Evolutionary conservation across 1,140 invertebrate species (phyloP), one percentile per base, ranked within the genome.

Genomic region (Tribolium castaneum): DNA sequence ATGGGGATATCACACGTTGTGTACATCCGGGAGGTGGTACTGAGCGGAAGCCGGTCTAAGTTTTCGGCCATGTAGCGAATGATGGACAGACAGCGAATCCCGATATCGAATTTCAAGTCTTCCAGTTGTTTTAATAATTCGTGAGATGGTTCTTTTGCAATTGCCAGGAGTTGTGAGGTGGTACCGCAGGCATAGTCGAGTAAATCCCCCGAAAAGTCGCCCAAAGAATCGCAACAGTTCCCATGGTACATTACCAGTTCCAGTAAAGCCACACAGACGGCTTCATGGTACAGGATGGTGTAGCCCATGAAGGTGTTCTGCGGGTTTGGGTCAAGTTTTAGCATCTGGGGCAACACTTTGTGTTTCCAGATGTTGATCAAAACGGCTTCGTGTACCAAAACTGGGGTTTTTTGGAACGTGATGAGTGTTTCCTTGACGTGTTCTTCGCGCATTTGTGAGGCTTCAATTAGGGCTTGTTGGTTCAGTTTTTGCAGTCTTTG

Each of bases 381-480:
- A 78, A 94, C 93, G 0, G 93, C 91, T 88, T 96, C 94, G 77
- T 93, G 90, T 45, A 95, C 90, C 35, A 96, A 85, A 13, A 94
- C 80, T 0, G 90, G 89, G 4, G 93, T 87, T 87, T 93, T 93
- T 76, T 90, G 89, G 79, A 89, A 89, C 14, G 89, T 89, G 75
- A 93, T 88, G 34, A 94, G 87, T 34, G 88, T 89, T 86, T 95
- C 93, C 85, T 94, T 94, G 0, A 94, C 91, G 25, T 89, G 87
- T 87, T 95, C 94, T 83, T 94, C 93, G 62, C 90, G 89, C 79
- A 92, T 85, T 19, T 88, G 87, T 9, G 87, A 89, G 14, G 93
- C 92, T 87, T 96, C 94, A 14, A 94, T 87, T 78, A 93, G 89
- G 34, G 93, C 93, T 88, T 95, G 93, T 84, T 95, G 93, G 79